Evolutionary conservation across 1,140 invertebrate genomes (phyloP), one percentile per base, ranked within the genome.

Genomic region (Cryptotermes secundus): DNA sequence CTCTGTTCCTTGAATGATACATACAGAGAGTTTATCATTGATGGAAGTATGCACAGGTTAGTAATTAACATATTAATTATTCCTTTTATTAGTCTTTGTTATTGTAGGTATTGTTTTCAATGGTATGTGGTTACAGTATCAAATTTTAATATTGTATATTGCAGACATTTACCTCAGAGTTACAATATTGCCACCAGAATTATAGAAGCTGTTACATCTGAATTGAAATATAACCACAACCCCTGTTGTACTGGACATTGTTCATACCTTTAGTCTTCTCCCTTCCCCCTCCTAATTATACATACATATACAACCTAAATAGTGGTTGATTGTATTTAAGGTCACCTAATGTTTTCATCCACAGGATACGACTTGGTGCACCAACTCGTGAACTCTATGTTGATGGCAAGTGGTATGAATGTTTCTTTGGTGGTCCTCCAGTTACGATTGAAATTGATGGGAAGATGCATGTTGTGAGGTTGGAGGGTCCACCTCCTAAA

Each of bases 361-460:
- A 90, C 86, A 92, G 94, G 85, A 95, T 99, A 45, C 92, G 95
- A 86, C 95, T 99, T 85, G 98, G 98, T 53, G 96, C 95, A 34
- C 98, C 98, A 0, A 97, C 97, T 0, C 92, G 97, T 83, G 98
- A 99, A 89, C 90, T 99, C 1, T 97, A 95, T 86, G 94, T 99
- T 38, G 96, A 99, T 89, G 95, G 94, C 34, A 91, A 92, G 45
- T 96, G 94, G 92, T 98, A 96, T 87, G 96, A 97, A 87, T 96
- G 96, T 88, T 96, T 95, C 86, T 99, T 99, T 89, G 97, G 97
- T 82, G 97, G 97, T 7, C 94, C 96, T 72, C 94, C 96, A 1
- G 93, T 98, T 10, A 92, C 92, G 26, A 93, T 99, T n/a, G 94
- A 96, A 19, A 90, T 99, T 24, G 94, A 95, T 87, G 96, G 95